Evolutionary conservation across 2,888 invertebrate species (phyloP), one percentile per base, ranked within the genome.

Genomic region (Pogonocherus hispidulus): DNA sequence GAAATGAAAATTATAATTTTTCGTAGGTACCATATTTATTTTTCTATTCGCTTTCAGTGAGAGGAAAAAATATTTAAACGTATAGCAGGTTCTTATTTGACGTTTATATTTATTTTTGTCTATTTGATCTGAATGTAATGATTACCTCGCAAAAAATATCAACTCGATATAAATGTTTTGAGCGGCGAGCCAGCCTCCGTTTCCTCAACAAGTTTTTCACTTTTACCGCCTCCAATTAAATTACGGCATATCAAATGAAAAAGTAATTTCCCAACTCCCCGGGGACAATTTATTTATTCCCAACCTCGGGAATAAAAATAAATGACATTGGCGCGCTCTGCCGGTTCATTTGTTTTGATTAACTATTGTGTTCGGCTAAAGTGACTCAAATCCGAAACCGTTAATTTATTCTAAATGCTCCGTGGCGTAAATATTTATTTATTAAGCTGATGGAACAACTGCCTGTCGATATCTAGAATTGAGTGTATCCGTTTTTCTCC

Each of bases 341-440:
- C 51, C 63, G 52, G 27, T 66, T 69, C 66, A 69, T 69, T 69
- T 69, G 69, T 69, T 66, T 69, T 37, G 63, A 66, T 66, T 66
- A 66, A 66, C 64, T 56, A 66, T 63, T 66, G 63, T 69, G 66
- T 54, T 59, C 63, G 47, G 46, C 47, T 54, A 59, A 60, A 66
- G 62, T 46, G 66, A 57, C 66, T 62, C 23, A 52, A 52, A 23
- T 23, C 52, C 8, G 41, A 56, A 22, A 41, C 22, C 41, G 8
- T 56, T 44, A 56, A 56, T 56, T 56, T 56, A 32, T 56, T 37
- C 11, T 41, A 56, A 56, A 56, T 41, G 55, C 37, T 55, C n/a
- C 37, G 37, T 27, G 41, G 37, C 20, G 14, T 37, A 56, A 56
- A 41, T 56, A 56, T 56, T 56, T 56, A 56, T 20, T 41, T 37